A percentile compares a stretch with the other conserved stretches of the same genome.
These are phyloP conservation scores for Leptinotarsa tumamoca DNA, from an alignment of 2,888 invertebrate species.

Conservation along the genomic window DNA sequence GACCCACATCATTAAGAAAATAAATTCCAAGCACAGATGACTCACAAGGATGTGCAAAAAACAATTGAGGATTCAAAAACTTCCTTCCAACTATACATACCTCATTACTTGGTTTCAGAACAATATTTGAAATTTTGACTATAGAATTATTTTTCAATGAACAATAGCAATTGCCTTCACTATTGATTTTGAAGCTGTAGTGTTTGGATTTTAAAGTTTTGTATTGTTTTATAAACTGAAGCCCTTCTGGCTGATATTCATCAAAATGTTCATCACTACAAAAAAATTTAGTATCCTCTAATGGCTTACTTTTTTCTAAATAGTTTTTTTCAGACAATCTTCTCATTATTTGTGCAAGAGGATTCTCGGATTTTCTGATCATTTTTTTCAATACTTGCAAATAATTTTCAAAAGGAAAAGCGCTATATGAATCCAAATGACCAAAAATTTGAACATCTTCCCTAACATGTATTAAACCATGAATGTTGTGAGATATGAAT, in stretches of 20 bases:
- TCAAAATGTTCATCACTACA: conserved; percentile 14
- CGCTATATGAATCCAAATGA: conserved; percentile 16
- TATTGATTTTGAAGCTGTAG: conserved; percentile 5
- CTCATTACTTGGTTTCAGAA: conserved; percentile 9
- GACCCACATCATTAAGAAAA: background rate
- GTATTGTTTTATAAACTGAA: conserved; percentile 11
- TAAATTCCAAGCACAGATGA: conserved; percentile 8
- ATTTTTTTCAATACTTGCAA: conserved; percentile 13
- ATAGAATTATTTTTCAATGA: conserved; percentile 3
- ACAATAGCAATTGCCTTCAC: conserved; percentile 10
- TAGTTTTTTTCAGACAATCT: background rate
- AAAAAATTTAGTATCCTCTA: background rate
- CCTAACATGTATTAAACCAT: conserved; percentile 16
- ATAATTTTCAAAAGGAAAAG: background rate
- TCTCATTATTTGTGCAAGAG: conserved; percentile 13
- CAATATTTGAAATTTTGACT: conserved; percentile 8
- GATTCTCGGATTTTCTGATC: conserved; percentile 9
- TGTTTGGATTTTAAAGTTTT: conserved; percentile 4
- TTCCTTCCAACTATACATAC: conserved; percentile 3
- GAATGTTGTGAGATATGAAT: conserved; percentile 15
- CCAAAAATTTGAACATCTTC: background rate
- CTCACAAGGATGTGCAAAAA: conserved; percentile 3
- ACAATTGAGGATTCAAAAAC: conserved; percentile 8
- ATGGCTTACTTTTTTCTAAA: background rate
- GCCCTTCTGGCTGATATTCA: conserved; percentile 2